Conservation (phyloP, 2,888 invertebrate genomes). For the Pristionchus japonicus region DNA sequence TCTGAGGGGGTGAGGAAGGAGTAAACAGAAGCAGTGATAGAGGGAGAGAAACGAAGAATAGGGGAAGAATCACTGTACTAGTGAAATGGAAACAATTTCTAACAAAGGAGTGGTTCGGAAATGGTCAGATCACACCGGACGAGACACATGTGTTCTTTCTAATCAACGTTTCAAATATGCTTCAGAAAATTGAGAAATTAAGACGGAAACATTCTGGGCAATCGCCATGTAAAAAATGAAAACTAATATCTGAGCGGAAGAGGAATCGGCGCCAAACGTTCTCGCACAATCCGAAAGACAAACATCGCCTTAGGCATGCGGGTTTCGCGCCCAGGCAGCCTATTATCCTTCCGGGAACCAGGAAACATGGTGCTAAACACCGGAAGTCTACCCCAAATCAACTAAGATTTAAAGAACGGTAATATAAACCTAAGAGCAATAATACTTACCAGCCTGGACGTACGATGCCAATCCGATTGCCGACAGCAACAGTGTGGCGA, state of each 20-base stretch:
- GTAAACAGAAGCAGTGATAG: neutral
- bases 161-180: no score
- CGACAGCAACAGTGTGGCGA: neutral
- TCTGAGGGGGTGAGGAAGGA: neutral
- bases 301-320: neutral
- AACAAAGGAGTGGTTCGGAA: no score
- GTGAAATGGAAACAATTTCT: no score
- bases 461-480: neutral
- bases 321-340: neutral
- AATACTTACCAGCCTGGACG: neutral
- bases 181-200: neutral
- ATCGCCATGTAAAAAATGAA: neutral
- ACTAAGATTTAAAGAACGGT: no score
- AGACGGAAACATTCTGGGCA: neutral
- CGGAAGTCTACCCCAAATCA: no score
- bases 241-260: neutral
- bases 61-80: conserved; percentile 5
- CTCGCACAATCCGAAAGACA: neutral
- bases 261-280: neutral
- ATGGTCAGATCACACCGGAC: no score
- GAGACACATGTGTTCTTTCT: no score
- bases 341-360: neutral
- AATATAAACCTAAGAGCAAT: neutral
- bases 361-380: neutral
- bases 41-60: neutral